Base-by-base conservation (phyloP, 2,113 vertebrate genomes). In the Choloepus hoffmanni region DNA sequence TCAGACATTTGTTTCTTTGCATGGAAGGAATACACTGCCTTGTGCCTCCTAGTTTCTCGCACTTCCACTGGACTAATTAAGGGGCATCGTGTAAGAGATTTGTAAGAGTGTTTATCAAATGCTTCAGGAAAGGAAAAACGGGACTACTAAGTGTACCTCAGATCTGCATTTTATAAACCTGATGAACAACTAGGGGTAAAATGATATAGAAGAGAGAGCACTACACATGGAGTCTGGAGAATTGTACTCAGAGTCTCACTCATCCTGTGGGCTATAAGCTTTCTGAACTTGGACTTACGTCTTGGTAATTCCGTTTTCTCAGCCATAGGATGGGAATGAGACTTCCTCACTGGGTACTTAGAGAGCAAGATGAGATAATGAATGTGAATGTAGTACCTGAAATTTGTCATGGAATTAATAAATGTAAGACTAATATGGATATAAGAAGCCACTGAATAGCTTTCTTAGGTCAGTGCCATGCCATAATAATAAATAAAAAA, bases 341-440 rank as follows among this genome's bases (percentile, higher is more conserved):
- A 53, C 18, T 53, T 13, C 33, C 21, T 58, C 16, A 30, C 55
- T 76, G 33, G 26, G 45, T 70, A 85, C 53, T 92, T 70, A 76
- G 36, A 90, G n/a, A 92, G 11, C 3, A 70, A 68, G 36, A 81
- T 70, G 63, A 88, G 48, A 82, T 77, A 76, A 36, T 30, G 30
- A 93, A 81, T 65, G 12, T 84, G 11, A 94, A 87, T 65, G 5
- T 43, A 74, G 60, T 84, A 0, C 36, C 43, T 85, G 24, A 79
- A 86, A 50, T 70, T 88, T 95, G 7, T 8, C 50, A 74, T 7
- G 36, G 92, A 76, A 3, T 97, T 78, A 79, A 72, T 77, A 92
- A 92, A 43, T 68, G 0, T 58, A 76, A 90, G 73, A 58, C 19
- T 95, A 36, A 91, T 90, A 45, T 92, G 83, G 73, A 89, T 73